These are phyloP conservation scores for Amblyteles armatorius DNA, from an alignment of 2,888 invertebrate species.

Conservation along the genomic window DNA sequence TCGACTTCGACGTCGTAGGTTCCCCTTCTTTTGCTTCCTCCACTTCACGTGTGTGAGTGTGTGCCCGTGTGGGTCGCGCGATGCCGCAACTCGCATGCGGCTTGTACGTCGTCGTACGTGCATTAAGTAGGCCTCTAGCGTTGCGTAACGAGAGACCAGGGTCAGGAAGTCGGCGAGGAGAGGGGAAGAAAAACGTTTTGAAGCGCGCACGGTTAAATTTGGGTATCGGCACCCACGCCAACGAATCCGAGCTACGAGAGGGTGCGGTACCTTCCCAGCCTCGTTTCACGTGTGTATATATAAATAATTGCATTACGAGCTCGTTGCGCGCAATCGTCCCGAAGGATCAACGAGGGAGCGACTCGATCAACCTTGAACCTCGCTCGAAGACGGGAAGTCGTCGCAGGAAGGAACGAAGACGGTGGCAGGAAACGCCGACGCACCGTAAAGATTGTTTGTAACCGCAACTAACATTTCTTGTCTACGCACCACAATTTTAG, in stretches of 20 bases:
- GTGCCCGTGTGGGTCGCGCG: neutral
- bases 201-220: slow-evolving; percentile 13
- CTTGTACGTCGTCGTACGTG: slow-evolving; percentile 25
- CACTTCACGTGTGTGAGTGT: slow-evolving; percentile 12
- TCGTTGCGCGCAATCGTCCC: neutral
- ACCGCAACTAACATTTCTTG: neutral
- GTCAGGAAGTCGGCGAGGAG: slow-evolving; percentile 36
- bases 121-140: slow-evolving; percentile 65
- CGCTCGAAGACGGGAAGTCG: slow-evolving; percentile 5
- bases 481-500: neutral
- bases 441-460: neutral
- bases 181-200: slow-evolving; percentile 22
- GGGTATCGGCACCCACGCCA: slow-evolving; percentile 31
- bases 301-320: neutral
- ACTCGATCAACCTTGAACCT: slow-evolving; percentile 35
- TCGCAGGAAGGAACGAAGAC: slow-evolving; percentile 13
- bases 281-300: neutral
- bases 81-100: slow-evolving; percentile 34
- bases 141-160: slow-evolving; percentile 65
- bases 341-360: slow-evolving; percentile 5
- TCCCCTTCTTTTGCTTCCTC: slow-evolving; percentile 62
- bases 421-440: slow-evolving; percentile 11
- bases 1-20: slow-evolving; percentile 61
- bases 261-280: neutral
- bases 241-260: slow-evolving; percentile 10